Evolutionary conservation across 2,797 vertebrate species (phyloP), one percentile per base, ranked within the genome.

Genomic region (Pterois miles): DNA sequence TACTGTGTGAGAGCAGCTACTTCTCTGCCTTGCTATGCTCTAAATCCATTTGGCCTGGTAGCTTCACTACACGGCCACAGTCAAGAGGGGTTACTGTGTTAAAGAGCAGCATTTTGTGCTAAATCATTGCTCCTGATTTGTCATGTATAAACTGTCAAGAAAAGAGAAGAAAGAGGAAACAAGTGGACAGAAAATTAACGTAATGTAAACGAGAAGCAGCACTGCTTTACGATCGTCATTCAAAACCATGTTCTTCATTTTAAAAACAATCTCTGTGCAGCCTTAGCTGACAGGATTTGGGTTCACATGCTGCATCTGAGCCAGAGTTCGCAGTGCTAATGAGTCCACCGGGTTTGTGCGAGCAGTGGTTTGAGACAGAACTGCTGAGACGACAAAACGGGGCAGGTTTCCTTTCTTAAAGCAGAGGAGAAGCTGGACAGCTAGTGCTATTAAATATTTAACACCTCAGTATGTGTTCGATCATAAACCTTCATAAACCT

Each of bases 391-490:
- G 43, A 86, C 78, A 83, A 67, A 73, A 74, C 46, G 18, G n/a
- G 11, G 20, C 29, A 78, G 69, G 43, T 71, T 50, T 78, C 54
- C 65, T 66, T 38, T 74, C 74, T 84, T 58, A 72, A 74, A 80
- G 16, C 76, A 68, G 60, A 77, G 2, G 60, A 53, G 57, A 76
- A 71, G 71, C 76, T 71, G 85, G 70, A 78, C 56, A 72, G 75
- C 23, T 4, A 23, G 8, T 40, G 36, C 52, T 34, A 88, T 90
- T 81, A 90, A 89, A 90, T 82, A 91, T 92, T 92, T 52, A 92
- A 81, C 66, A 69, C 25, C 60, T 25, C 65, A 56, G 69, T 52
- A 72, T 84, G 85, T 71, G 71, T 77, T 90, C 86, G 82, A 79
- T 89, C 78, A 59, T 65, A 72, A 87, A 84, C 56, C 71, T 67